Base-by-base conservation (phyloP, 2,113 vertebrate genomes). In the Scartelaos histophorus region DNA sequence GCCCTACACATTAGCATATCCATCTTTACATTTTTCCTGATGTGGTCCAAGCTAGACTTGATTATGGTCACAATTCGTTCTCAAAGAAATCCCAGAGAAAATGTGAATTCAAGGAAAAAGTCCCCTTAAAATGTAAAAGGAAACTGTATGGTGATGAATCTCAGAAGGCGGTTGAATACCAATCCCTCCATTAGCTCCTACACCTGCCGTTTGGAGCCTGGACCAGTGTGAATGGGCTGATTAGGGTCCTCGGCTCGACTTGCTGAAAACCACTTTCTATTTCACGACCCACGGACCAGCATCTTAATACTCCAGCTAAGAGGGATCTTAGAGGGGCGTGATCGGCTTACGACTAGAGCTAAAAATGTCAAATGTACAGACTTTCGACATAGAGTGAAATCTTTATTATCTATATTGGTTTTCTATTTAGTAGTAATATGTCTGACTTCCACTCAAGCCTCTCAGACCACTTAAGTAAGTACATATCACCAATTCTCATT, bases 211-310 rank as follows among this genome's bases (percentile, higher is more conserved):
- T 87, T 74, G 57, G 71, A 79, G 76, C 70, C 80, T 83, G 73
- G 81, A 85, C 84, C 75, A 74, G 79, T 88, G 84, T 88, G 90
- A 91, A 87, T 66, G 80, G 82, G 71, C 87, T 88, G 90, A 92
- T 92, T 92, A 91, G 79, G 84, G 82, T 75, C 82, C 76, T 84
- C 82, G 78, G 81, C 84, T 89, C 66, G 46, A 85, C 76, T 82
- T 84, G 82, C 65, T 85, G 85, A 87, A 89, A 83, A 85, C 74
- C 74, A 82, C 75, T 80, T 90, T 81, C 79, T 81, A 88, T 87
- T 87, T 91, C 85, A 87, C 72, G 67, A 90, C 71, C 83, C 83
- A 80, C 78, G 79, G 80, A 68, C 83, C 58, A 67, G 82, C 80
- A 81, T 79, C 71, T 76, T 82, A 74, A 85, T 87, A 86, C 88